These are phyloP conservation scores for Carabus problematicus DNA, from an alignment of 2,888 invertebrate species.

Conservation along the genomic window DNA sequence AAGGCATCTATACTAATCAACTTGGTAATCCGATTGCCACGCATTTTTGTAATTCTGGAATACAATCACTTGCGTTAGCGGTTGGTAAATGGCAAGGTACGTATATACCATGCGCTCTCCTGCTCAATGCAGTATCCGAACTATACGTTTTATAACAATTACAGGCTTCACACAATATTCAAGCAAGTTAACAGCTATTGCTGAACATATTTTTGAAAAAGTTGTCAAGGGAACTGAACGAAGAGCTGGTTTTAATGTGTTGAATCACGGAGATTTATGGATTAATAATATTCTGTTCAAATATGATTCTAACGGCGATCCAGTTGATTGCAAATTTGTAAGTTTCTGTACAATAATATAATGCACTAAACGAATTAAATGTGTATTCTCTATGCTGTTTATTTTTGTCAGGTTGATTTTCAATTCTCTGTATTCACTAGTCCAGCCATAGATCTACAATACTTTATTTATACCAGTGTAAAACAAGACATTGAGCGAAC, in stretches of 20 bases:
- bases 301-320: constrained; percentile 55
- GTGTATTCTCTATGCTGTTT: constrained; percentile 47
- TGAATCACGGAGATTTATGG: constrained; percentile 65
- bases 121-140: not conserved
- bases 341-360: constrained; percentile 46
- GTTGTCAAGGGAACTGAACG: constrained; percentile 48
- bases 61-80: constrained; percentile 54
- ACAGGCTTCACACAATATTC: constrained; percentile 57
- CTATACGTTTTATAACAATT: not conserved
- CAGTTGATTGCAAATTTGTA: constrained; percentile 58
- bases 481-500: constrained; percentile 49
- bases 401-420: constrained; percentile 61
- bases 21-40: constrained; percentile 48
- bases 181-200: constrained; percentile 56
- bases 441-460: constrained; percentile 59
- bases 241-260: constrained; percentile 57
- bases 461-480: constrained; percentile 60
- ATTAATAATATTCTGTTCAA: constrained; percentile 63
- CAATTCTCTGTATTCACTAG: constrained; percentile 58
- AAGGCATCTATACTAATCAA: constrained; percentile 50
- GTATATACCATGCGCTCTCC: too few relatives aligned
- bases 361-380: constrained; percentile 1
- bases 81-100: constrained; percentile 58
- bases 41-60: constrained; percentile 46
- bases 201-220: constrained; percentile 48